Percentiles rank a stretch among this genome's conserved stretches.
Evolutionary conservation across 2,797 vertebrate species (phyloP).

Genomic region (Cheirogaleus major): DNA sequence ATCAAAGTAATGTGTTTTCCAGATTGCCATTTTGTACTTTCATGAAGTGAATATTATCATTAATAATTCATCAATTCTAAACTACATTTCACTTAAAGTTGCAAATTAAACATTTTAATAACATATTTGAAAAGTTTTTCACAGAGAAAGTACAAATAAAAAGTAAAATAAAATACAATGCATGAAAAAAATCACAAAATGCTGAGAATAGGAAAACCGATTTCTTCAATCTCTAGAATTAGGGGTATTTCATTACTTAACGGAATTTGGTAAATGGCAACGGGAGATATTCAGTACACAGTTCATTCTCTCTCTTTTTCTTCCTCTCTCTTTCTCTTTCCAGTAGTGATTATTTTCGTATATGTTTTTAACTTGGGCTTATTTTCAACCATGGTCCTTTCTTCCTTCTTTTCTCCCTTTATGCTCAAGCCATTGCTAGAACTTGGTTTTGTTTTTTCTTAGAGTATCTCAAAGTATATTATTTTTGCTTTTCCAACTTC

Average conservation of each 20-base stretch:
- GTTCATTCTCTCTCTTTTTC: neutral
- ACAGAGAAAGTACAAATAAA: neutral
- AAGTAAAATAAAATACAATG: constrained; percentile 28
- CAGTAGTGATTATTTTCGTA: neutral
- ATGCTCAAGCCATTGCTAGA: neutral
- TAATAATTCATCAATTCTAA: neutral
- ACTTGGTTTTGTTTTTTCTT: neutral
- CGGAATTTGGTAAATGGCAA: neutral
- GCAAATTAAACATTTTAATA: neutral
- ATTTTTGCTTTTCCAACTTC: neutral
- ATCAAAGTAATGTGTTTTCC: constrained; percentile 32
- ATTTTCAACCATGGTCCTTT: neutral
- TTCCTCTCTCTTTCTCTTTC: neutral
- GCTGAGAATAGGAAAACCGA: neutral
- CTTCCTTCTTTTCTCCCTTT: neutral
- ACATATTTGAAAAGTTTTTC: neutral
- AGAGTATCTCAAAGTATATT: neutral
- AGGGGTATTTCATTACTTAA: neutral
- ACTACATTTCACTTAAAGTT: constrained; percentile 11
- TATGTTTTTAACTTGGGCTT: neutral
- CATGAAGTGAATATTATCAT: neutral
- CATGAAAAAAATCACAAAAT: neutral
- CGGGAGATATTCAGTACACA: neutral
- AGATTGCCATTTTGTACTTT: neutral
- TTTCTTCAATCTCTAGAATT: neutral